These are phyloP conservation scores for Apogon hyalosoma DNA, from an alignment of 2,797 vertebrate species.

Conservation along the genomic window DNA sequence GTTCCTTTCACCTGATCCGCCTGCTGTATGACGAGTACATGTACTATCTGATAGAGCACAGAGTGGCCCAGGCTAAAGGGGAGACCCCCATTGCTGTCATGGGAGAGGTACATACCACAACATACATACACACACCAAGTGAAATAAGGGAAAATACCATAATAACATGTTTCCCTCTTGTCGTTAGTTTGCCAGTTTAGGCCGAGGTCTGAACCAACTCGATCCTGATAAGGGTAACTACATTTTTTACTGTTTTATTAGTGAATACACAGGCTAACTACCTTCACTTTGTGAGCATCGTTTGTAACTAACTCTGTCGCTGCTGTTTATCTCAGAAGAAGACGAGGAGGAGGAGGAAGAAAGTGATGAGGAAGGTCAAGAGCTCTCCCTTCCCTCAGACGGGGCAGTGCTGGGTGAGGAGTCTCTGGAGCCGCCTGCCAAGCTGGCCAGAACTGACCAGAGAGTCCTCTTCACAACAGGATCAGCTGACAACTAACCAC, in stretches of 20 bases:
- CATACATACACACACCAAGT: conserved; percentile 13
- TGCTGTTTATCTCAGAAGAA: conserved; percentile 82
- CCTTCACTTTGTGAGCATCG: background rate
- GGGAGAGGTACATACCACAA: conserved; percentile 88
- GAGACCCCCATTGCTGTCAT: conserved; percentile 96
- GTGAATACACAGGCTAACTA: background rate
- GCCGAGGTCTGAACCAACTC: conserved; percentile 88
- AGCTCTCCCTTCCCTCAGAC: conserved; percentile 86
- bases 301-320: conserved; percentile 1
- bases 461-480: conserved; percentile 87
- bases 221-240: conserved; percentile 93
- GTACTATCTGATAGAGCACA: conserved; percentile 96
- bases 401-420: conserved; percentile 84
- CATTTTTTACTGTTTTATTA: background rate
- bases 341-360: conserved; percentile 95
- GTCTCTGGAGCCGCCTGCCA: conserved; percentile 90
- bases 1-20: conserved; percentile 94
- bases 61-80: conserved; percentile 93
- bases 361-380: conserved; percentile 91
- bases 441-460: conserved; percentile 90
- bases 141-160: background rate
- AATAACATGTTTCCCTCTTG: conserved; percentile 36
- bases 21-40: conserved; percentile 96
- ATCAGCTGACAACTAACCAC: conserved; percentile 78
- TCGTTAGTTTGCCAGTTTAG: conserved; percentile 91